Conservation (phyloP, 2,113 vertebrate genomes). For the Ailurus styani region DNA sequence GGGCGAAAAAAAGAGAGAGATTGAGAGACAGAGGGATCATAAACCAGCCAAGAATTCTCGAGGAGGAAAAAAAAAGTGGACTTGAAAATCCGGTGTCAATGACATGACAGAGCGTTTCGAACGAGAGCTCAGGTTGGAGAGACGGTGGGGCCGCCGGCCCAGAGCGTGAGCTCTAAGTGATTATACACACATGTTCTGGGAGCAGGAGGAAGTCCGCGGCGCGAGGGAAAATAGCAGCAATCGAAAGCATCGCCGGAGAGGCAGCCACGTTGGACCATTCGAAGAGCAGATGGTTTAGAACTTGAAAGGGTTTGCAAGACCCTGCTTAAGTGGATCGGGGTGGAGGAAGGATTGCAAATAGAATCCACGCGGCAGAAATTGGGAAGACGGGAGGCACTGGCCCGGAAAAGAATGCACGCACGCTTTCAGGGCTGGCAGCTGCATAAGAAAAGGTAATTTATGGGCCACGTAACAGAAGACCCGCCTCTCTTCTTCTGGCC, state of each 20-base stretch:
- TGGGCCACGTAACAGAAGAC: background rate
- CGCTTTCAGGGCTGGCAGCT: constrained; percentile 38
- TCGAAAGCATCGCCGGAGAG: constrained; percentile 59
- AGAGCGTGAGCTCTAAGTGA: constrained; percentile 70
- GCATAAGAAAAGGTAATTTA: constrained; percentile 48
- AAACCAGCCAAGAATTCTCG: constrained; percentile 55
- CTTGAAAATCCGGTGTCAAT: constrained; percentile 72
- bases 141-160: constrained; percentile 70
- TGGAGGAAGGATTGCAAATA: constrained; percentile 57
- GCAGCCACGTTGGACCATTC: constrained; percentile 59
- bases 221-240: constrained; percentile 60
- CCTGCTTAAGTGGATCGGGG: constrained; percentile 66
- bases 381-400: constrained; percentile 63
- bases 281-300: constrained; percentile 65
- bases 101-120: constrained; percentile 65
- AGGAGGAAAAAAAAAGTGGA: constrained; percentile 50
- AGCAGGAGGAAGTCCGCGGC: constrained; percentile 48
- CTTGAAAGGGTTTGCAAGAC: constrained; percentile 73
- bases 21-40: background rate
- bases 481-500: background rate
- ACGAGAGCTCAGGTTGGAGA: constrained; percentile 63
- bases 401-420: constrained; percentile 65
- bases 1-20: rapidly evolving
- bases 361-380: constrained; percentile 36
- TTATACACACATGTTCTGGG: constrained; percentile 79